phyloP scores from a whole-genome alignment of 2,797 vertebrate species.

The Pseudochirops cupreus region DNA sequence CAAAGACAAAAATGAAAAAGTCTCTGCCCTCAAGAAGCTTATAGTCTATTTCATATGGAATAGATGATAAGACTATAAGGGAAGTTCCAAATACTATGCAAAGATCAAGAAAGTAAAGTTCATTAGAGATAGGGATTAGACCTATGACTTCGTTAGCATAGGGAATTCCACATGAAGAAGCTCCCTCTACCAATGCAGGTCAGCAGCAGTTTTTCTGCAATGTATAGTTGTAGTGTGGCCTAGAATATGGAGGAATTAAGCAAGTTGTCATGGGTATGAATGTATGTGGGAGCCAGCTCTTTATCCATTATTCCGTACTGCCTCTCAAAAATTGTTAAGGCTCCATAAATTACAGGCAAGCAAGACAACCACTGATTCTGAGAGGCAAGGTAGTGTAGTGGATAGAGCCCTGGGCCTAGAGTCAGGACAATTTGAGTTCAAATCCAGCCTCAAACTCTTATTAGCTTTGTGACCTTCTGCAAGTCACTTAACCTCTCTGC shows the following conservation, averaged over 20 bases:
- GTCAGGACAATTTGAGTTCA: background rate
- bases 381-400: background rate
- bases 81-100: too few species aligned
- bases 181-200: background rate
- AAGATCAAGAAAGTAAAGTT: background rate
- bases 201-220: background rate
- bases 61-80: too few species aligned
- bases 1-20: too few species aligned
- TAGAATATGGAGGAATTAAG: background rate
- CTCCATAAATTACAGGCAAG: background rate
- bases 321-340: background rate
- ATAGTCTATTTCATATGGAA: background rate
- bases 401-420: background rate
- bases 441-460: background rate
- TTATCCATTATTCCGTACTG: background rate
- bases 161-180: background rate
- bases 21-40: background rate
- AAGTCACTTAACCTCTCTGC: background rate
- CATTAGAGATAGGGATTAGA: background rate
- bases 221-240: background rate
- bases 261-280: background rate
- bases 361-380: background rate
- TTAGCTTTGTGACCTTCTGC: background rate
- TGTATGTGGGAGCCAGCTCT: background rate
- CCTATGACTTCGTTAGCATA: background rate